phyloP scores from a whole-genome alignment of 2,888 invertebrate genomes.

The Catocala nupta region DNA sequence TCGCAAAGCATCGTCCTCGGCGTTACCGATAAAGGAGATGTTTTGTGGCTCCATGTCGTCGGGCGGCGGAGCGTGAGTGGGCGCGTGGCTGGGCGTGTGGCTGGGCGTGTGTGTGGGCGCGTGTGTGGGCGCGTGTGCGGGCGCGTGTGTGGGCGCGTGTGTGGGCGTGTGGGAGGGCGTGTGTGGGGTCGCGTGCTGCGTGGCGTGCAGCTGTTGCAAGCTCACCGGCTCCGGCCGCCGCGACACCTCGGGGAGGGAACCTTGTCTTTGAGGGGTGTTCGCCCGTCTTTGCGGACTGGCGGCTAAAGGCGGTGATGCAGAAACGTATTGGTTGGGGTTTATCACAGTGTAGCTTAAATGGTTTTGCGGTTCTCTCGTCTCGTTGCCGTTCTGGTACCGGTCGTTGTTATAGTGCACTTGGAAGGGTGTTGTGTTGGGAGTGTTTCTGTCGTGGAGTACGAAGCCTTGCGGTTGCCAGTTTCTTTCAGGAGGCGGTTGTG shows the following conservation, averaged over 20 bases:
- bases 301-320: slow-evolving; percentile 85
- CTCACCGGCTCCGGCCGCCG: slow-evolving; percentile 77
- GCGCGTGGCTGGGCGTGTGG: slow-evolving; percentile 85
- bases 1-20: slow-evolving; percentile 85
- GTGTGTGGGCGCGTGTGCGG: slow-evolving; percentile 88
- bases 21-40: slow-evolving; percentile 95
- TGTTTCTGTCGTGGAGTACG: slow-evolving; percentile 88
- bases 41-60: slow-evolving; percentile 98
- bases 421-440: slow-evolving; percentile 63
- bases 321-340: slow-evolving; percentile 86
- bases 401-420: slow-evolving; percentile 78
- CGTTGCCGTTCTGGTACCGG: slow-evolving; percentile 90
- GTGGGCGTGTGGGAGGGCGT: slow-evolving; percentile 82
- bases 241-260: slow-evolving; percentile 75
- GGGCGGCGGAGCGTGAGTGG: slow-evolving; percentile 83
- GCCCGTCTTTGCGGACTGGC: slow-evolving; percentile 68
- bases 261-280: slow-evolving; percentile 86
- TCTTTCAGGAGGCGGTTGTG: slow-evolving; percentile 71
- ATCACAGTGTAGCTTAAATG: slow-evolving; percentile 87
- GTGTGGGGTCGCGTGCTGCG: slow-evolving; percentile 85
- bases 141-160: slow-evolving; percentile 80
- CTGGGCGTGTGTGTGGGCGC: slow-evolving; percentile 78
- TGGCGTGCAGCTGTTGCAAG: slow-evolving; percentile 84
- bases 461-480: slow-evolving; percentile 88
- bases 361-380: slow-evolving; percentile 82